Evolutionary conservation across 2,888 invertebrate genomes (phyloP), one percentile per base, ranked within the genome.

Genomic region (Lochmaea capreae): DNA sequence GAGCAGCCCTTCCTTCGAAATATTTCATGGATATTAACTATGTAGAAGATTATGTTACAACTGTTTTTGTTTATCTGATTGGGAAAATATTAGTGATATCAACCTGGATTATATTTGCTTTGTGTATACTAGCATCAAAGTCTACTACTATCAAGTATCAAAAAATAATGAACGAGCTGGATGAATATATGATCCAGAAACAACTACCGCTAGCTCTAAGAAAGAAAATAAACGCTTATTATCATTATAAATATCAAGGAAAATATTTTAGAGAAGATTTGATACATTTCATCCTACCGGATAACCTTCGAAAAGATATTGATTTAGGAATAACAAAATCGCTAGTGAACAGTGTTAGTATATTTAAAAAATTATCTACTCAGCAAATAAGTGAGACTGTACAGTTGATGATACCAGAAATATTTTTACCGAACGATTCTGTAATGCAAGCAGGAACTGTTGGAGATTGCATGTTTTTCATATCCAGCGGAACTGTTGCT

Each of bases 401-500:
- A 2, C 86, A 88, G 22, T 87, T 88, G 77, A 84, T 92, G 18
- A 88, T 86, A 62, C 87, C 88, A 5, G 91, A 92, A 82, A 88
- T 91, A 42, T 92, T 89, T 84, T 85, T 92, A 66, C 89, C 90
- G 1, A 89, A 90, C 72, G 92, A 92, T 82, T 85, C 90, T 39
- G 90, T 92, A 57, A 85, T 90, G n/a, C 89, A 89, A 72, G 89
- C 91, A 0, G 90, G 91, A 0, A 89, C 89, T 14, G 83, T 86
- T 14, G 92, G 91, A 0, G 89, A 90, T 74, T 90, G 90, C 82
- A 91, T 92, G 91, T 92, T 89, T 83, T 92, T 92, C 79, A 86
- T 92, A 22, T 88, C 89, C 0, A 88, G 87, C 49, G 92, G 92
- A 14, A 91, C 91, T 0, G 91, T 92, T 0, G 89, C 90, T 6